A percentile compares a stretch with the other conserved stretches of the same genome.
phyloP scores from a whole-genome alignment of 2,113 vertebrate species.

The Narcine bancroftii region DNA sequence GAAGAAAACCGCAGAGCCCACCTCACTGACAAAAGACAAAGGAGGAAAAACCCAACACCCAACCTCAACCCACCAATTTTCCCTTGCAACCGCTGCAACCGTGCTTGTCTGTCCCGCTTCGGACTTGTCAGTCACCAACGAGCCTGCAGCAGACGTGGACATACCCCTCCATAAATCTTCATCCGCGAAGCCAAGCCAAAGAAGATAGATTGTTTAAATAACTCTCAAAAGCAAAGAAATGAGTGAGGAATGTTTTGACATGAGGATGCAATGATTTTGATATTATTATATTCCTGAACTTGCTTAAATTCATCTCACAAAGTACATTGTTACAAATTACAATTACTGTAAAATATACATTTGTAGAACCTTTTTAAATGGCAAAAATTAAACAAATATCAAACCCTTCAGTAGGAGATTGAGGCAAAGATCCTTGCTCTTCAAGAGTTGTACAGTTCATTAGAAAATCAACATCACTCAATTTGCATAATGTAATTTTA shows the following conservation, averaged over 20 bases:
- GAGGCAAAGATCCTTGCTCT: background rate
- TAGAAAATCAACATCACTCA: background rate
- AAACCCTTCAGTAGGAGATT: background rate
- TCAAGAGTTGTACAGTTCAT: background rate
- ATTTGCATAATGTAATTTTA: background rate
- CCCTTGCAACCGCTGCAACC: too few relatives aligned
- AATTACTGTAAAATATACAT: background rate
- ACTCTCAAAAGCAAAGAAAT: background rate
- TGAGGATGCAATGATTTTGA: background rate
- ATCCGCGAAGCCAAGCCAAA: too few relatives aligned
- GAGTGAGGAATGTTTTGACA: conserved; percentile 30
- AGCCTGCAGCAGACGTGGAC: too few relatives aligned
- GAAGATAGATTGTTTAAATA: background rate
- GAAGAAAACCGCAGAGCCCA: too few relatives aligned
- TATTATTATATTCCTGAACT: conserved; percentile 9
- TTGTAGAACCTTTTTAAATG: background rate
- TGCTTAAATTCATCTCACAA: conserved; percentile 6
- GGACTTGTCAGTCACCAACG: too few relatives aligned
- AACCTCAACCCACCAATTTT: too few relatives aligned
- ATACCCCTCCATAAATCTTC: too few relatives aligned
- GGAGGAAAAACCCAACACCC: too few relatives aligned
- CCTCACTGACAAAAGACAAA: too few relatives aligned
- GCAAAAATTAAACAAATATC: background rate
- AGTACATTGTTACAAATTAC: background rate
- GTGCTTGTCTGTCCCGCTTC: too few relatives aligned